Conservation (phyloP, 2,888 invertebrate genomes). For the Linyphia triangularis region DNA sequence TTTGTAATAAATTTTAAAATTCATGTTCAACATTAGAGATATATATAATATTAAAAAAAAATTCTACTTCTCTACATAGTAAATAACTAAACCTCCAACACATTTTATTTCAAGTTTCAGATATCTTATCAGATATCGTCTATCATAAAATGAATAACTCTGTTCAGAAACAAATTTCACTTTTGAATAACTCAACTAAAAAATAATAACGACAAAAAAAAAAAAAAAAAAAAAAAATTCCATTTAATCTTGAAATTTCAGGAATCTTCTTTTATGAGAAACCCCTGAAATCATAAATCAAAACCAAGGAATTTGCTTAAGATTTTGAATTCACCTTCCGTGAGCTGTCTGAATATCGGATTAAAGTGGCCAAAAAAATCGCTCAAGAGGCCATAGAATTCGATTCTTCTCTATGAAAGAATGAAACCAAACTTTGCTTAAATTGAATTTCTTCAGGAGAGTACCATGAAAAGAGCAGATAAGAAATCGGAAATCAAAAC, state of each 20-base stretch:
- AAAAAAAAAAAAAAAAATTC: too few relatives aligned
- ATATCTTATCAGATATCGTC: too few relatives aligned
- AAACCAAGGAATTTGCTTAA: constrained; percentile 22
- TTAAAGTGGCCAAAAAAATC: not conserved
- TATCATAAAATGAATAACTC: too few relatives aligned
- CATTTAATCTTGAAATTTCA: not conserved
- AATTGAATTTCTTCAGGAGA: not conserved
- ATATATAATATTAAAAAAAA: too few relatives aligned
- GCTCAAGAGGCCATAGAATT: not conserved
- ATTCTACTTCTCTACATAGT: too few relatives aligned
- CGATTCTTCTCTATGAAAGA: constrained; percentile 2
- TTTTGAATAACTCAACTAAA: too few relatives aligned
- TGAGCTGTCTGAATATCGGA: constrained; percentile 30
- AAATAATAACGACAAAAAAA: too few relatives aligned
- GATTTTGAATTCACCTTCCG: not conserved
- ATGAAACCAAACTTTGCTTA: not conserved
- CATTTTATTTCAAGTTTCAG: too few relatives aligned
- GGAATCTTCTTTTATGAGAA: not conserved
- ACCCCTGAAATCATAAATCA: constrained; percentile 10
- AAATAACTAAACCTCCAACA: too few relatives aligned
- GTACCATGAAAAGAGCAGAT: not conserved
- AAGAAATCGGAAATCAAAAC: constrained; percentile 52
- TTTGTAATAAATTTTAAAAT: too few relatives aligned
- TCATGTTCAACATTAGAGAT: too few relatives aligned
- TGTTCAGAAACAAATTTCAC: too few relatives aligned